These are phyloP conservation scores for Drosophila histrio DNA, from an alignment of 2,888 invertebrate genomes.

Conservation along the genomic window DNA sequence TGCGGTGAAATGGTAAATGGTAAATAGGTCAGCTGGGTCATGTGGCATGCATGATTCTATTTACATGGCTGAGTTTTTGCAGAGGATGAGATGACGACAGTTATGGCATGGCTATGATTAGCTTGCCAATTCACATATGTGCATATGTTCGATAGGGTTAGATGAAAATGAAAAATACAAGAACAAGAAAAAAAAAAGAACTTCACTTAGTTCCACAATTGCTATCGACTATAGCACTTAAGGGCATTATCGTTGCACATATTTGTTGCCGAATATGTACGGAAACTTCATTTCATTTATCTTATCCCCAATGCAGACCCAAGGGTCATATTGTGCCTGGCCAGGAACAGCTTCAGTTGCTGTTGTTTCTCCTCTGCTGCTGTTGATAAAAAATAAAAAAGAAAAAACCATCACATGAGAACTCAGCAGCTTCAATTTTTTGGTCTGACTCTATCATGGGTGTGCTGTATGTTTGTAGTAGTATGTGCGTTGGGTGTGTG, in stretches of 20 bases:
- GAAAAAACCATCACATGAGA: constrained; percentile 40
- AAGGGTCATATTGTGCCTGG: constrained; percentile 62
- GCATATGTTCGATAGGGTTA: constrained; percentile 5
- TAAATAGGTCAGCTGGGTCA: constrained; percentile 54
- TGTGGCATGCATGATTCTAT: constrained; percentile 30
- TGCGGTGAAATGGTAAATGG: constrained; percentile 24
- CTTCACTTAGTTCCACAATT: constrained; percentile 25
- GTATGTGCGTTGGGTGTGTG: constrained; percentile 12
- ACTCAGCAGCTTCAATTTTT: constrained; percentile 26
- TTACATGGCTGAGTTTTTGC: constrained; percentile 28
- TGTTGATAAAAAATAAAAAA: constrained; percentile 5
- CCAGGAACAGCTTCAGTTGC: constrained; percentile 17
- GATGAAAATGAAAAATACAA: not conserved
- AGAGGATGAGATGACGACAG: constrained; percentile 12
- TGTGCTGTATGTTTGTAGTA: constrained; percentile 8
- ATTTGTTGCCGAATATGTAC: constrained; percentile 23
- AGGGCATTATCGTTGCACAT: constrained; percentile 67
- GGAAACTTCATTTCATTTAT: constrained; percentile 73
- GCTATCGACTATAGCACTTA: constrained; percentile 65
- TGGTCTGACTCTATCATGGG: constrained; percentile 25
- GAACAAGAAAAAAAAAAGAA: not conserved
- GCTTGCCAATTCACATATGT: constrained; percentile 1
- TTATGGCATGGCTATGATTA: constrained; percentile 26
- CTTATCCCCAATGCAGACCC: constrained; percentile 64
- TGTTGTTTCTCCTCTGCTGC: not conserved